These are phyloP conservation scores for Lycaon pictus DNA, from an alignment of 2,113 vertebrate genomes.

Conservation along the genomic window DNA sequence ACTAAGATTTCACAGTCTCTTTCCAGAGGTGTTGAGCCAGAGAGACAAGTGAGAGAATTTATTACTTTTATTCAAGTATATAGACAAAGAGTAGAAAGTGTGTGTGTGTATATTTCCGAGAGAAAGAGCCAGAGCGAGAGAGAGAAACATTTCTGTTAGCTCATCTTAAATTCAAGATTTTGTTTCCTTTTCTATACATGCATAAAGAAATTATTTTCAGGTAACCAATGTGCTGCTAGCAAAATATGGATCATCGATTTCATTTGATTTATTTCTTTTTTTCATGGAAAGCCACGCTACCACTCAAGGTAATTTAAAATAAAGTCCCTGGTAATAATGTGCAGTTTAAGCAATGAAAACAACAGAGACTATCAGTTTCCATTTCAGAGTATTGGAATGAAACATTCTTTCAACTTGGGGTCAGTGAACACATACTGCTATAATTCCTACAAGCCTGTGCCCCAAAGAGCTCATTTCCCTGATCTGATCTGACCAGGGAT, in stretches of 20 bases:
- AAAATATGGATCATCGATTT: constrained; percentile 26
- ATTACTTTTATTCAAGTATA: neutral
- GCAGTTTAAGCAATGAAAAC: constrained; percentile 75
- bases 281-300: constrained; percentile 67
- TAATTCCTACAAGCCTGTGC: constrained; percentile 73
- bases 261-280: constrained; percentile 57
- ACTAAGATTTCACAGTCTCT: constrained; percentile 18
- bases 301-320: constrained; percentile 73
- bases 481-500: constrained; percentile 75
- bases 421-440: constrained; percentile 66
- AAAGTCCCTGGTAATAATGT: constrained; percentile 64
- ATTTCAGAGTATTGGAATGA: constrained; percentile 73
- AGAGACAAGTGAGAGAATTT: neutral
- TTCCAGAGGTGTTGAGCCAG: neutral
- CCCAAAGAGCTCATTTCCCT: constrained; percentile 80
- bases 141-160: neutral
- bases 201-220: constrained; percentile 63
- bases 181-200: constrained; percentile 28
- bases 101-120: neutral
- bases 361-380: constrained; percentile 74
- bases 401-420: constrained; percentile 75
- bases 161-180: constrained; percentile 31
- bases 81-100: neutral
- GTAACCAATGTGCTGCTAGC: constrained; percentile 3
- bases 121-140: neutral